A percentile compares a stretch with the other conserved stretches of the same genome.
These are phyloP conservation scores for Oostethus manadensis DNA, from an alignment of 2,113 vertebrate species.

Conservation along the genomic window DNA sequence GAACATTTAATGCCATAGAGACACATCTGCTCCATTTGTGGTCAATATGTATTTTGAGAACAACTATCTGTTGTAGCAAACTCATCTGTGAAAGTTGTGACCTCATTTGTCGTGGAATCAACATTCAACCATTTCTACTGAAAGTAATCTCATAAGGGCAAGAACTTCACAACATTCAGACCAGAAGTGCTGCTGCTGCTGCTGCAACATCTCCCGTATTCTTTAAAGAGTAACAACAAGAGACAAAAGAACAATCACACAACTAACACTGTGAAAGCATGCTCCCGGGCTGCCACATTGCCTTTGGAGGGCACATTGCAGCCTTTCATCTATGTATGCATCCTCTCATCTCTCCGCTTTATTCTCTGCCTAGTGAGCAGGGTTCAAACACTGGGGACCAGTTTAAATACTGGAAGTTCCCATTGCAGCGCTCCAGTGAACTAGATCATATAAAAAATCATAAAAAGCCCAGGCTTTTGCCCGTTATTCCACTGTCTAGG, in stretches of 20 bases:
- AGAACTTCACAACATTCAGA: slow-evolving; percentile 30
- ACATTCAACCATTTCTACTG: slow-evolving; percentile 22
- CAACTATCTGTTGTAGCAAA: slow-evolving; percentile 9
- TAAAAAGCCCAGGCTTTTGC: slow-evolving; percentile 31
- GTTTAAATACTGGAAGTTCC: slow-evolving; percentile 62
- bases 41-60: slow-evolving; percentile 24
- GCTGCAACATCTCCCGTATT: slow-evolving; percentile 31
- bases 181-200: slow-evolving; percentile 18
- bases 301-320: slow-evolving; percentile 56
- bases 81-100: slow-evolving; percentile 19
- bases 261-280: slow-evolving; percentile 50
- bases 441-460: slow-evolving; percentile 45
- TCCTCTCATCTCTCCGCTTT: slow-evolving; percentile 66
- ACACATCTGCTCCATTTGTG: slow-evolving; percentile 47
- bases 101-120: slow-evolving; percentile 15
- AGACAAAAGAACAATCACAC: slow-evolving; percentile 65
- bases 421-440: slow-evolving; percentile 52
- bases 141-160: slow-evolving; percentile 20
- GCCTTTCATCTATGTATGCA: slow-evolving; percentile 59
- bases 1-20: slow-evolving; percentile 23
- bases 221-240: slow-evolving; percentile 48
- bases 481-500: slow-evolving; percentile 6
- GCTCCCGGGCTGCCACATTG: slow-evolving; percentile 51
- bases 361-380: slow-evolving; percentile 64
- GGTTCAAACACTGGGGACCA: slow-evolving; percentile 66